Evolutionary conservation across 1,140 invertebrate genomes (phyloP), one percentile per base, ranked within the genome.

Genomic region (Temnothorax curvispinosus): DNA sequence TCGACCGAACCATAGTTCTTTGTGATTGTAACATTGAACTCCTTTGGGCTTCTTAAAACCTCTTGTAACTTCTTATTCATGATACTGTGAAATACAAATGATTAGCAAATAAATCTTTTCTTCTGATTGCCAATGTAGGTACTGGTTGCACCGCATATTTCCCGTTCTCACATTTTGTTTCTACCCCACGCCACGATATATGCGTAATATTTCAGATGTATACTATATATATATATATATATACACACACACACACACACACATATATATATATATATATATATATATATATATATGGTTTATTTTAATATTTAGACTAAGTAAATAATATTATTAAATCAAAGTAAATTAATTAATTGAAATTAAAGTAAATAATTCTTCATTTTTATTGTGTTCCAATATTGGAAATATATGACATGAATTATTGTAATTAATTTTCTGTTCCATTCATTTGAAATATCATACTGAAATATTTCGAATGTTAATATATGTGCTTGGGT

Each of bases 61-160:
- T 81, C 64, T 84, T 84, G 80, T 84, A 74, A 84, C 69, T 74
- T 82, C 41, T 81, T 75, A 84, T 84, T 60, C 69, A 84, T 84
- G 54, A 84, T 75, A 58, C 18, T 74, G 56, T 84, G 69, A 84
- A 74, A 84, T 81, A 81, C 52, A 71, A 71, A 81, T 84, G 41
- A 74, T 62, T 84, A 84, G 67, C 80, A 75, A 84, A 84, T 84
- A 84, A 75, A 84, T 75, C 11, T 60, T 84, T 74, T 62, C 54
- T 84, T 60, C 41, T 74, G 52, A 84, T 74, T 74, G 13, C 54
- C 35, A 67, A 71, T 69, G 13, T 27, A n/a, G n/a, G n/a, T n/a
- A 41, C 1, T 60, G 18, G 2, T 9, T 64, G 41, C 27, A 44
- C 13, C 38, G 8, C n/a, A 54, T 11, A 54, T 54, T 54, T 67